Base-by-base conservation (phyloP, 2,113 vertebrate genomes). In the Corythaeola cristata region DNA sequence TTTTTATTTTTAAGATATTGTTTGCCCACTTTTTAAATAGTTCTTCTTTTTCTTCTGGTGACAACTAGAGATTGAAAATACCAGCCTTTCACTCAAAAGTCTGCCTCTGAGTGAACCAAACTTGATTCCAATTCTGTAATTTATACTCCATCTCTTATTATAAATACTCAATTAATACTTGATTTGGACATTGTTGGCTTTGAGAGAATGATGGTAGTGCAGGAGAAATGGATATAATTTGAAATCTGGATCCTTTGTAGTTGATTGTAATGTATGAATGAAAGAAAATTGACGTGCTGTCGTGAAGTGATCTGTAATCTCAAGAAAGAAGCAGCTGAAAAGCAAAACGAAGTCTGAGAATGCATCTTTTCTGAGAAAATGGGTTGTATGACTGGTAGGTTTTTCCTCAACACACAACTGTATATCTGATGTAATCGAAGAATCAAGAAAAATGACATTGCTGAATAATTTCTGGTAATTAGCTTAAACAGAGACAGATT, bases 391-490 rank as follows among this genome's bases (percentile, higher is more conserved):
- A 59, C 26, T 35, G 16, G 8, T 59, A 15, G 32, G n/a, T 45
- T 85, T 93, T 95, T 35, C 10, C 39, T 89, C 26, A 85, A 26
- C 21, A 69, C 35, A 68, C 21, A 77, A 49, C 28, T 47, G 8
- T 59, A 11, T 81, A 76, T 53, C 23, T 91, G 63, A 44, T 88
- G 47, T 60, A 56, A 71, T 44, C 5, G 5, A 95, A 88, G 69
- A 92, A 82, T 77, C 83, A 49, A 72, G 60, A 84, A 89, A 89
- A 85, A 66, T 62, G 0, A 37, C 17, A 49, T 55, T 78, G 27
- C 68, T 86, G 60, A 85, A 79, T 96, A 84, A 88, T 84, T 94
- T 91, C 60, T 79, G 41, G 8, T 76, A 81, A 92, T 76, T 80
- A 62, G 8, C 41, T 92, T 45, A 68, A 92, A 50, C 15, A 77